A percentile compares a stretch with the other conserved stretches of the same genome.
Evolutionary conservation across 2,797 vertebrate genomes (phyloP).

Genomic region (Spea hammondii): DNA sequence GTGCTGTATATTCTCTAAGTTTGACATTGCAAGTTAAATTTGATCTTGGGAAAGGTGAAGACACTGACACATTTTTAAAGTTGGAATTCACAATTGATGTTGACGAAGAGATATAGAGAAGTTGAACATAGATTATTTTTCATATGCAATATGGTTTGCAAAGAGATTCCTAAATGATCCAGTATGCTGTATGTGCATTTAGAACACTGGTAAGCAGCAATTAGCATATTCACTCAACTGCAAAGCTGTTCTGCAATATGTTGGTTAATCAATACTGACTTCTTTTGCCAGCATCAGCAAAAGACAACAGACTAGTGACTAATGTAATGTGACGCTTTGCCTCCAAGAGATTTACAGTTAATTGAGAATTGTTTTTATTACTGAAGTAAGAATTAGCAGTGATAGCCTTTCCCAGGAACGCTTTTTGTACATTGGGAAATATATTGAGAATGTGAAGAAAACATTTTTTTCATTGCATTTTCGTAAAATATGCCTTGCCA

Average conservation of each 20-base stretch:
- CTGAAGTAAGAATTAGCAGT: constrained; percentile 37
- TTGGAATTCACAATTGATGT: too few relatives aligned
- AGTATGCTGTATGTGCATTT: constrained; percentile 14
- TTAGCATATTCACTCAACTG: constrained; percentile 30
- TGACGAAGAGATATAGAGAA: too few relatives aligned
- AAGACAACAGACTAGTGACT: constrained; percentile 32
- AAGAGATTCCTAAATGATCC: background rate
- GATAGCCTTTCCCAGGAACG: constrained; percentile 28
- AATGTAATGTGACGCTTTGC: constrained; percentile 38
- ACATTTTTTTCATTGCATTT: background rate
- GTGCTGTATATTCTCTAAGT: too few relatives aligned
- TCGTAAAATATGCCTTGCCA: background rate
- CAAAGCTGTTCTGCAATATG: constrained; percentile 40
- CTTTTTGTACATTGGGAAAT: constrained; percentile 6
- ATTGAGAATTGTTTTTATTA: constrained; percentile 50
- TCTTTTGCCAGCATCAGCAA: constrained; percentile 41
- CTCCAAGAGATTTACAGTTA: constrained; percentile 47
- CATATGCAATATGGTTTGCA: too few relatives aligned
- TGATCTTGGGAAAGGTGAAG: too few relatives aligned
- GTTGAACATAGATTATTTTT: too few relatives aligned
- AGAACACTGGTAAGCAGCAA: constrained; percentile 24
- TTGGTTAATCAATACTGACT: constrained; percentile 45
- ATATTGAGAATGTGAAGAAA: constrained; percentile 17
- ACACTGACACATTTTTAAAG: too few relatives aligned
- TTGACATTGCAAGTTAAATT: too few relatives aligned